Conservation (phyloP, 2,113 vertebrate genomes). For the Ramphastos sulfuratus region DNA sequence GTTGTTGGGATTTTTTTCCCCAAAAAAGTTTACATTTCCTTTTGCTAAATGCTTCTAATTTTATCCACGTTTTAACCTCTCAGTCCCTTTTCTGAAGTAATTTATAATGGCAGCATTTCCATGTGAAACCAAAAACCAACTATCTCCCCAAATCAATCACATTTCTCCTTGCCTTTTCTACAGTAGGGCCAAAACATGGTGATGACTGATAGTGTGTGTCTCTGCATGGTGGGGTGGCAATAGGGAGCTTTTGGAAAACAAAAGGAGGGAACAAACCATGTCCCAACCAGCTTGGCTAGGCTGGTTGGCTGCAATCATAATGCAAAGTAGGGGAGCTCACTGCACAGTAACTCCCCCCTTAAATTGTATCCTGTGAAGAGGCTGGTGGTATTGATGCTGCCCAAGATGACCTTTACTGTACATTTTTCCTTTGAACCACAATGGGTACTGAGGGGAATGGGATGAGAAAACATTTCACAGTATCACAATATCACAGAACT, state of each 20-base stretch:
- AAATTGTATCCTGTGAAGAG: neutral
- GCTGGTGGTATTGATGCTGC: neutral
- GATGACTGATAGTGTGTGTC: neutral
- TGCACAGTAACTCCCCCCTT: neutral
- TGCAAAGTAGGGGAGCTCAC: accelerated
- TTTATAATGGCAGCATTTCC: neutral
- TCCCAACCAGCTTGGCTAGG: neutral
- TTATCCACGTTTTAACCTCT: neutral
- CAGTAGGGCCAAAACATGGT: neutral
- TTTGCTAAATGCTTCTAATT: neutral
- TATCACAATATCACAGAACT: too few relatives aligned
- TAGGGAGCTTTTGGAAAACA: neutral
- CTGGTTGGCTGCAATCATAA: neutral
- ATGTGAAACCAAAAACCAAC: neutral
- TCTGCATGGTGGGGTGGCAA: neutral
- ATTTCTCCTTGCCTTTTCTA: neutral
- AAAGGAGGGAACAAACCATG: neutral
- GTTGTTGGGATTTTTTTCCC: neutral
- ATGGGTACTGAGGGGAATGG: neutral
- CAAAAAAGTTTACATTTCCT: neutral
- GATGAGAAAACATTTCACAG: neutral
- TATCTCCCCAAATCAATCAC: neutral
- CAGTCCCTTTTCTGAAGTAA: neutral
- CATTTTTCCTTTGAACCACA: neutral
- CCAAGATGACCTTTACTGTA: accelerated